These are phyloP conservation scores for Momotus momota DNA, from an alignment of 2,797 vertebrate genomes.

Conservation along the genomic window DNA sequence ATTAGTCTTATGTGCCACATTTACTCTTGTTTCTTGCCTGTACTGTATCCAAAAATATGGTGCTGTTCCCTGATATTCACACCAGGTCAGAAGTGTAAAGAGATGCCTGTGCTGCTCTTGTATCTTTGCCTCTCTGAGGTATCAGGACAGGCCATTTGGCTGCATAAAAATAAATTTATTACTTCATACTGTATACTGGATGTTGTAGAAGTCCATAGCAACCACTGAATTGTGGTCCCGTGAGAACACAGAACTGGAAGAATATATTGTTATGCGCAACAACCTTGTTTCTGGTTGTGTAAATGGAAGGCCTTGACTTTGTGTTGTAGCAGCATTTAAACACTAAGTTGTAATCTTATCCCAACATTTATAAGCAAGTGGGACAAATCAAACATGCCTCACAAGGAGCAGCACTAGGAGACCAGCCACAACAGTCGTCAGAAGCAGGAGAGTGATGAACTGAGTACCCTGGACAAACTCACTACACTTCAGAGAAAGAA, in stretches of 20 bases:
- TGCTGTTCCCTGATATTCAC: not conserved
- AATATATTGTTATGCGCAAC: not conserved
- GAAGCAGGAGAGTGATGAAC: not conserved
- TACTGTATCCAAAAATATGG: not conserved
- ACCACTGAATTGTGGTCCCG: not conserved
- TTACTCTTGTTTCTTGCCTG: not conserved
- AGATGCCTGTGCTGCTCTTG: not conserved
- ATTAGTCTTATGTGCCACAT: not conserved
- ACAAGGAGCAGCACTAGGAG: not conserved
- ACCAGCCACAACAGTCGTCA: not conserved
- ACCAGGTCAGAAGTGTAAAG: not conserved
- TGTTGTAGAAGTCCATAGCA: not conserved
- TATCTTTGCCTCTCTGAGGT: not conserved
- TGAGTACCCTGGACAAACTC: not conserved
- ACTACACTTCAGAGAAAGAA: not conserved
- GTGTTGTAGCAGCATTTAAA: not conserved
- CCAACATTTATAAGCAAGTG: not conserved
- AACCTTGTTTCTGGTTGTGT: not conserved
- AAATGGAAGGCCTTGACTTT: not conserved
- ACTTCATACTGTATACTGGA: not conserved
- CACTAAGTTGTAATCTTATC: not conserved
- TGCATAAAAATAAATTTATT: conserved; percentile 38
- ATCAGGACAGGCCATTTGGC: not conserved
- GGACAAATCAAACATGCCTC: not conserved
- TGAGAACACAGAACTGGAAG: not conserved